phyloP scores from a whole-genome alignment of 2,888 invertebrate genomes.

The Eretmocerus hayati region DNA sequence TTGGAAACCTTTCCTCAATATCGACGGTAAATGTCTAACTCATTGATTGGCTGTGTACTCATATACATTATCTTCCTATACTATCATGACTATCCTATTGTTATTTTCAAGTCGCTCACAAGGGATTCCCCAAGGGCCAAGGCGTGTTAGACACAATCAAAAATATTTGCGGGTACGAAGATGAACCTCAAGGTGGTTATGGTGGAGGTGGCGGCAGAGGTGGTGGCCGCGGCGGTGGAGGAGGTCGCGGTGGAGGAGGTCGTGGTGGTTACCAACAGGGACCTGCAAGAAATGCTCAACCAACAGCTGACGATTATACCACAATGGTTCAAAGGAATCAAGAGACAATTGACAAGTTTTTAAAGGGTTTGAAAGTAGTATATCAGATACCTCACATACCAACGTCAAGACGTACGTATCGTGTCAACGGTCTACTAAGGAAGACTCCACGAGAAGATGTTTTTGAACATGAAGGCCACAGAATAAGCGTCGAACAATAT shows the following conservation, averaged over 20 bases:
- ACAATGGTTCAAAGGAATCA: slow-evolving; percentile 9
- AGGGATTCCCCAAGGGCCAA: slow-evolving; percentile 63
- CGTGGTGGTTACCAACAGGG: slow-evolving; percentile 6
- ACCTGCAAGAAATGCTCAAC: background rate
- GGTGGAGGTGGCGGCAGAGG: background rate
- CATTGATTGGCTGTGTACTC: background rate
- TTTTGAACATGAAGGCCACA: slow-evolving; percentile 39
- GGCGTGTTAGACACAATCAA: slow-evolving; percentile 48
- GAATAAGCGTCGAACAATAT: slow-evolving; percentile 49
- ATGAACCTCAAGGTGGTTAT: background rate
- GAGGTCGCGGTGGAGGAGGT: background rate
- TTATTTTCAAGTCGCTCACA: slow-evolving; percentile 64
- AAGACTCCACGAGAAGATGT: slow-evolving; percentile 37
- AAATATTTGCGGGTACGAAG: slow-evolving; percentile 25
- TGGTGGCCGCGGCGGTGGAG: background rate
- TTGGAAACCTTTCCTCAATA: slow-evolving; percentile 75
- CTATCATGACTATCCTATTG: no score
- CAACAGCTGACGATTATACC: background rate
- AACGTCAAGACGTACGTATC: slow-evolving; percentile 44
- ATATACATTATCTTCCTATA: background rate
- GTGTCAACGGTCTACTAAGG: slow-evolving; percentile 46
- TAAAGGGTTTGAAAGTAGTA: slow-evolving; percentile 49
- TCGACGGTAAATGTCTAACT: no score
- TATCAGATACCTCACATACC: slow-evolving; percentile 48
- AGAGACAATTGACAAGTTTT: slow-evolving; percentile 36